phyloP scores from a whole-genome alignment of 2,888 invertebrate genomes.

The Lumbricus terrestris region DNA sequence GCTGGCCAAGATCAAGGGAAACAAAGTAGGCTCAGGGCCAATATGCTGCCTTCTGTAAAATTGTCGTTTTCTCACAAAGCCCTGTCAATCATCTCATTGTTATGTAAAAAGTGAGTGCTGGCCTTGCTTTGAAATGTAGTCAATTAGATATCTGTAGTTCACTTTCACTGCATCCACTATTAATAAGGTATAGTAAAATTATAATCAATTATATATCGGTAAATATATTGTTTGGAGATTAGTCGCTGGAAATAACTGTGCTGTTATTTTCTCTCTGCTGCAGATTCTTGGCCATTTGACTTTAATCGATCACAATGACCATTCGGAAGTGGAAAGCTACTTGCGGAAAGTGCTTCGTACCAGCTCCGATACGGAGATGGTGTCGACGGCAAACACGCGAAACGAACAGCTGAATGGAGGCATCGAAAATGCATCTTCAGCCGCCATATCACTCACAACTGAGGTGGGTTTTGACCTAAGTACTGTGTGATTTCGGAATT shows the following conservation, averaged over 20 bases:
- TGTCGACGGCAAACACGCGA: conserved; percentile 14
- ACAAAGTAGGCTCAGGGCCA: conserved; percentile 61
- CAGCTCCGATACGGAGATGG: conserved; percentile 33
- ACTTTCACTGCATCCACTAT: background rate
- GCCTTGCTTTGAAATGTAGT: background rate
- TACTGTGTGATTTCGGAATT: too few species aligned
- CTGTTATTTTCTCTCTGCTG: background rate
- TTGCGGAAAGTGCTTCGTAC: conserved; percentile 66
- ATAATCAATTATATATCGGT: background rate
- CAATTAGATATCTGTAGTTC: background rate
- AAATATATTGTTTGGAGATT: background rate
- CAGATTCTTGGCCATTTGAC: conserved; percentile 28
- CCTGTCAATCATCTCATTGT: too few species aligned
- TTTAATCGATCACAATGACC: conserved; percentile 48
- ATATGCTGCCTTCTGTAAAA: background rate
- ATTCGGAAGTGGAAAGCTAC: conserved; percentile 83
- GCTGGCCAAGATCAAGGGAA: conserved; percentile 83
- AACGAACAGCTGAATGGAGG: conserved; percentile 10
- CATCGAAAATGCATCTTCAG: background rate
- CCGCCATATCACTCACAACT: background rate
- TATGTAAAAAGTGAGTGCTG: background rate
- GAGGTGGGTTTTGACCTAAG: too few species aligned
- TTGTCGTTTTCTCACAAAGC: background rate
- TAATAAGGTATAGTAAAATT: too few species aligned
- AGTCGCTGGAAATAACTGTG: background rate